These are phyloP conservation scores for Chloropsis hardwickii DNA, from an alignment of 2,113 vertebrate genomes.

Conservation along the genomic window DNA sequence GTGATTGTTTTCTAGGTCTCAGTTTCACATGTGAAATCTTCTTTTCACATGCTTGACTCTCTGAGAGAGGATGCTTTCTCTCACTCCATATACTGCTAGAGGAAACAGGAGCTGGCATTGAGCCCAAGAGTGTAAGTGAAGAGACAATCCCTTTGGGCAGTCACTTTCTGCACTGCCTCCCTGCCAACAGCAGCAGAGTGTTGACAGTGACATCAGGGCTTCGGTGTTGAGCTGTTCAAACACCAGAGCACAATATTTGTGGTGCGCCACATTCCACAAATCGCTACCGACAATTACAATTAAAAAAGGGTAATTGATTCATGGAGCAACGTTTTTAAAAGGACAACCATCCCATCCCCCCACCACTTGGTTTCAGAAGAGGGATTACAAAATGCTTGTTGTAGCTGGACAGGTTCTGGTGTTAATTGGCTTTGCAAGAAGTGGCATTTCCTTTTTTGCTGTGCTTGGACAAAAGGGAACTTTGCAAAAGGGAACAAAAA, in stretches of 20 bases:
- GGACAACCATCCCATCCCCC: background rate
- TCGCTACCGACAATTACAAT: background rate
- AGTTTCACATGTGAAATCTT: slow-evolving; percentile 52
- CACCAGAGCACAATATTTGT: background rate
- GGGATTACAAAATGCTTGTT: background rate
- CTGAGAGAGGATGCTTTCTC: background rate
- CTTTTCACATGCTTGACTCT: slow-evolving; percentile 32
- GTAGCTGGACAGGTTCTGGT: background rate
- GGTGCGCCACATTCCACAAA: background rate
- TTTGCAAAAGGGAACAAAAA: background rate
- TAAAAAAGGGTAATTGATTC: background rate
- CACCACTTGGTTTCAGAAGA: background rate
- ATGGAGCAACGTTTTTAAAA: background rate
- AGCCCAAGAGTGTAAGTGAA: background rate
- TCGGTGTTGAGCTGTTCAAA: background rate
- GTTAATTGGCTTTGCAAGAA: background rate
- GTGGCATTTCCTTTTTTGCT: background rate
- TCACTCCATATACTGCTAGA: background rate
- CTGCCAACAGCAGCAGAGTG: background rate
- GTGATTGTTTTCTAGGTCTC: slow-evolving; percentile 34
- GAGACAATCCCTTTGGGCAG: background rate
- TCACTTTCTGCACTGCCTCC: background rate
- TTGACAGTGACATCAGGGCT: background rate
- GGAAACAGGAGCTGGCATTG: slow-evolving; percentile 3
- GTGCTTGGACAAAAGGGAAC: background rate